phyloP scores from a whole-genome alignment of 2,797 vertebrate species.

The Melanotaenia parkinsoni region DNA sequence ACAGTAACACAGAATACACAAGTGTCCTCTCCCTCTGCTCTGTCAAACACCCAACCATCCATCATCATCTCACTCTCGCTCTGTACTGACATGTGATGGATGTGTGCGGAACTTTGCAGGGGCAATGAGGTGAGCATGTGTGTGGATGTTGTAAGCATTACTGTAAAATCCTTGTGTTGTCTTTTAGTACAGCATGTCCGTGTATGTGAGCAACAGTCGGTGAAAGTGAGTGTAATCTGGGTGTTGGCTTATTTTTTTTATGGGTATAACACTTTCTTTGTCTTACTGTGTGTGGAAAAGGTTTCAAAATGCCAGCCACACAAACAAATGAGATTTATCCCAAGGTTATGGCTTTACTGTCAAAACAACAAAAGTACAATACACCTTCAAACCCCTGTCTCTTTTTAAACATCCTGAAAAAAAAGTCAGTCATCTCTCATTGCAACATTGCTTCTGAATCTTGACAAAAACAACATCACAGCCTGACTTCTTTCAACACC shows the following conservation, averaged over 20 bases:
- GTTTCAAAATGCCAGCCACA: conserved; percentile 46
- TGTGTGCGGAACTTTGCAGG: conserved; percentile 38
- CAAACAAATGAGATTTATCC: conserved; percentile 60
- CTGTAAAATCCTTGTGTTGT: conserved; percentile 16
- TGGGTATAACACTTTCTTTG: conserved; percentile 42
- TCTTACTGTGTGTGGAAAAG: conserved; percentile 51
- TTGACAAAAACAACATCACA: conserved; percentile 20
- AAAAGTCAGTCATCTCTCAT: conserved; percentile 27
- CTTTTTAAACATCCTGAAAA: conserved; percentile 17
- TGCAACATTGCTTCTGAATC: conserved; percentile 21
- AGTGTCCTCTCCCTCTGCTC: conserved; percentile 19
- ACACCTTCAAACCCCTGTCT: conserved; percentile 23
- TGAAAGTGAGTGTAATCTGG: conserved; percentile 40
- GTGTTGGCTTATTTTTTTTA: conserved; percentile 60
- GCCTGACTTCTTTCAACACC: conserved; percentile 30
- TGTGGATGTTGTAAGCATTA: conserved; percentile 12
- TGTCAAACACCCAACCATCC: conserved; percentile 53
- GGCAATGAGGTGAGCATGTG: conserved; percentile 25
- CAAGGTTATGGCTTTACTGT: conserved; percentile 56
- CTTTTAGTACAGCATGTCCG: not conserved
- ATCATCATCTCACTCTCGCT: conserved; percentile 61
- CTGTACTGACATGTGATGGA: conserved; percentile 68
- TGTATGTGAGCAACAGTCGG: conserved; percentile 18
- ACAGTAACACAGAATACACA: conserved; percentile 17
- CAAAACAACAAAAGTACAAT: conserved; percentile 39